Base-by-base conservation (phyloP, 2,797 vertebrate genomes). In the Coregonus ussuriensis region DNA sequence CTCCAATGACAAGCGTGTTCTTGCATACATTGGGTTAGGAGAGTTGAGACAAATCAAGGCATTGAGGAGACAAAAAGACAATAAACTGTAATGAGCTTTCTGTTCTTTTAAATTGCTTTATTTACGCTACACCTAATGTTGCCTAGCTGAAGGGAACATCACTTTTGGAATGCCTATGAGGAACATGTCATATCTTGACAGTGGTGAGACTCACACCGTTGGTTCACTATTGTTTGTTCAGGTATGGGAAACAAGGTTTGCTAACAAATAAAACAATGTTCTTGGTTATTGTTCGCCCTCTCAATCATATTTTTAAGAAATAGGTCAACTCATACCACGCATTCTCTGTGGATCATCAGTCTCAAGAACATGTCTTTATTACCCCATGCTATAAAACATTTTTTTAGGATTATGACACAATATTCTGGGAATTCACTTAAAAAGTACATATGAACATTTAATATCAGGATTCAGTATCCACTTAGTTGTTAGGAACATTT, bases 61-160 rank as follows among this genome's bases (percentile, higher is more conserved):
- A 33, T 15, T 68, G 66, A 68, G 9, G 31, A 68, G 66, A 33
- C 66, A 35, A 68, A 15, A 35, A 33, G 6, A 68, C 15, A 6
- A 33, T 18, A 15, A 15, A 5, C 16, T 35, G 33, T 47, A 7
- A 68, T 0, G 0, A 37, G 2, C 31, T 68, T 68, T 68, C 31
- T 6, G 66, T 37, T 68, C 14, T 35, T 18, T 68, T 33, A 16
- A 70, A 72, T 68, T 63, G 47, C 71, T 82, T 11, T 77, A 80
- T 72, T 72, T 59, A 52, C 81, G 56, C 84, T 85, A 85, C 74
- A 75, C 73, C 79, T 68, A 31, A 75, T 63, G 70, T 63, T 71
- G 66, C 66, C 31, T 70, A 70, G 68, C 68, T 47, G 68, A 72
- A 33, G 76, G 76, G 77, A 83, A 84, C 79, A 18, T 21, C 72